Evolutionary conservation across 2,888 invertebrate genomes (phyloP), one percentile per base, ranked within the genome.

Genomic region (Andrena bicolor): DNA sequence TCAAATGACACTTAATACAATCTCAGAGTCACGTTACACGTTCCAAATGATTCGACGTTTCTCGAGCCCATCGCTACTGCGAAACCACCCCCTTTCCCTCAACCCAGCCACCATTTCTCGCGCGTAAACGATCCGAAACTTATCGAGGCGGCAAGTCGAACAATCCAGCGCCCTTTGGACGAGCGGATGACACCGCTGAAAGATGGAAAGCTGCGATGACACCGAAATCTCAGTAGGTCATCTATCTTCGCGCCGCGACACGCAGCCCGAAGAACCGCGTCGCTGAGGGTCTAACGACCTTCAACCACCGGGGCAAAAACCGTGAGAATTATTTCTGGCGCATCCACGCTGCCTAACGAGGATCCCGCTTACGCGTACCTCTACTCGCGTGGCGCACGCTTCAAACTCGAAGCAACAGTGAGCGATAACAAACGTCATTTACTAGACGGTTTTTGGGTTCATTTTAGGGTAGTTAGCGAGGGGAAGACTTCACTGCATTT

Each of bases 161-260:
- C 35, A 35, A 56, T n/a, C 58, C 26, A 35, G 13, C 65, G 35
- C 20, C 56, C 64, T 63, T 71, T n/a, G 28, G 8, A 4, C 30
- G 10, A 35, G 2, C 35, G 71, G 69, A 56, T 28, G 83, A 80
- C 83, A 83, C 69, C 74, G 23, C 20, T n/a, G 35, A 64, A 61
- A 49, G 58, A 49, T 41, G 60, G 56, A 78, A 74, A 20, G 79
- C 69, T 53, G 66, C 76, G 28, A 80, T 35, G 71, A 77, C 68
- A 75, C 72, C 58, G 68, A 84, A 82, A 87, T 87, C 86, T 86
- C 87, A 70, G 86, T 81, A 60, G 80, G 77, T 79, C 82, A 87
- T 87, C 84, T 74, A 74, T 87, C 82, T 87, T 83, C 74, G 74
- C 61, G 73, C 69, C 56, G 35, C 75, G 66, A 68, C 64, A 28